These are phyloP conservation scores for Dermochelys coriacea DNA, from an alignment of 2,797 vertebrate species.

Conservation along the genomic window DNA sequence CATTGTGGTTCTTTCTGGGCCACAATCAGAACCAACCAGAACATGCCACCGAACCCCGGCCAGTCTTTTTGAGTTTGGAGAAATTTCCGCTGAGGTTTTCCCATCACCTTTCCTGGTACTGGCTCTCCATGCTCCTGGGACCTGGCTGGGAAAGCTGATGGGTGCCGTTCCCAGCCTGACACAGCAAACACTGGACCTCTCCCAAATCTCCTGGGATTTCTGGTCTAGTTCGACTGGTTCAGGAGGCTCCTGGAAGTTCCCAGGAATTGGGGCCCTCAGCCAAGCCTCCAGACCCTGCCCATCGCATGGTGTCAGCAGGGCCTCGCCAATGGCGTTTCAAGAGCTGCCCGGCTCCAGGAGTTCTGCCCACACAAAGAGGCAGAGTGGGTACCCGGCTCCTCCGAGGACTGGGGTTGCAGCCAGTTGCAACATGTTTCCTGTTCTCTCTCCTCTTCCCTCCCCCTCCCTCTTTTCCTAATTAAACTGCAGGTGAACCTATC, in stretches of 20 bases:
- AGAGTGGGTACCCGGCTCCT: background rate
- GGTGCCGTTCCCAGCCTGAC: background rate
- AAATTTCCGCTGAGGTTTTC: background rate
- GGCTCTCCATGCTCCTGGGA: background rate
- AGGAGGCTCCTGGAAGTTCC: background rate
- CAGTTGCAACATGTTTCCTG: slow-evolving; percentile 60
- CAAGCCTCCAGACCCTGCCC: background rate
- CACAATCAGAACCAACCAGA: background rate
- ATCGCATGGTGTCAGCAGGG: background rate
- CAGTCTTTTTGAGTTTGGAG: background rate
- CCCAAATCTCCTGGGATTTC: background rate
- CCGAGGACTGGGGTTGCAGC: background rate
- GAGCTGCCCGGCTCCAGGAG: background rate
- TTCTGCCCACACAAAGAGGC: background rate
- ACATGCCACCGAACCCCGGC: background rate
- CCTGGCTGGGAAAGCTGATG: background rate
- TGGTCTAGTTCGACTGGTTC: background rate
- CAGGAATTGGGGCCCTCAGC: background rate
- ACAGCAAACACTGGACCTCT: background rate
- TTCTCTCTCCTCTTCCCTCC: slow-evolving; percentile 69
- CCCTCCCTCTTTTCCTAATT: slow-evolving; percentile 82
- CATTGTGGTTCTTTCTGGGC: background rate
- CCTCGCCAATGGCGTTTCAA: background rate
- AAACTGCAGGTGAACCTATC: slow-evolving; percentile 87
- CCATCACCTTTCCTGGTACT: background rate